Evolutionary conservation across 30 jellyfish, hydroid and myxozoan species (phyloP).

Genomic region (Cassiopea xamachana): DNA sequence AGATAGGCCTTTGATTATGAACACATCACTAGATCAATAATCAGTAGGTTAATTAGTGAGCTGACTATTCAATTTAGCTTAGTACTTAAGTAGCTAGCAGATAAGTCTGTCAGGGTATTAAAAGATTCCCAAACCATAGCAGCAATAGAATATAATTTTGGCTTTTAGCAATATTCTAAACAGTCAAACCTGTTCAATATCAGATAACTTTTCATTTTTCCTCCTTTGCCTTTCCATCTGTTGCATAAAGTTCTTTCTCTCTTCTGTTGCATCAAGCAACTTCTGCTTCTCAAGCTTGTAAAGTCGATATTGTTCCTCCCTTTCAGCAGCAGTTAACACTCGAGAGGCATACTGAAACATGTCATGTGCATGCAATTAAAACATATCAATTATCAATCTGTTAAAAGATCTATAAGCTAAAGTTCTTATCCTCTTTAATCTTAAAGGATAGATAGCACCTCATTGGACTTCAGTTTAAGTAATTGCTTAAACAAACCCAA

Average conservation of each 20-base stretch:
- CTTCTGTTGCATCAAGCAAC: slow-evolving; percentile 87
- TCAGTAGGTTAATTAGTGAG: no score
- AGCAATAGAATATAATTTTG: neutral
- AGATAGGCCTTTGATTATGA: no score
- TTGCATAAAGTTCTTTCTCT: slow-evolving; percentile 92
- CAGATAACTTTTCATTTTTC: slow-evolving; percentile 92
- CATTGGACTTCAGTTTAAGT: no score
- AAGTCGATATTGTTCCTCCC: slow-evolving; percentile 71
- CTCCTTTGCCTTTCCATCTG: slow-evolving; percentile 83
- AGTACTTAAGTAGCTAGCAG: neutral
- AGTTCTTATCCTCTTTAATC: no score
- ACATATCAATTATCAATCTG: neutral
- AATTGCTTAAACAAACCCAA: no score
- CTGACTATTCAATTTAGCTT: no score
- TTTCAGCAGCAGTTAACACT: slow-evolving; percentile 85
- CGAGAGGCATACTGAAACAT: slow-evolving; percentile 76
- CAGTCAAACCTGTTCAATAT: slow-evolving; percentile 88
- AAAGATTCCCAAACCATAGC: neutral
- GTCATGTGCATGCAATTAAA: neutral
- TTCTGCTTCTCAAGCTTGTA: slow-evolving; percentile 71
- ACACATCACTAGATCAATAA: no score
- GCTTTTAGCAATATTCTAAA: neutral
- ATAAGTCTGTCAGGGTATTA: neutral
- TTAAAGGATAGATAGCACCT: no score
- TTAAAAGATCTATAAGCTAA: no score